Base-by-base conservation (phyloP, 2,113 vertebrate genomes). In the Antechinus flavipes region DNA sequence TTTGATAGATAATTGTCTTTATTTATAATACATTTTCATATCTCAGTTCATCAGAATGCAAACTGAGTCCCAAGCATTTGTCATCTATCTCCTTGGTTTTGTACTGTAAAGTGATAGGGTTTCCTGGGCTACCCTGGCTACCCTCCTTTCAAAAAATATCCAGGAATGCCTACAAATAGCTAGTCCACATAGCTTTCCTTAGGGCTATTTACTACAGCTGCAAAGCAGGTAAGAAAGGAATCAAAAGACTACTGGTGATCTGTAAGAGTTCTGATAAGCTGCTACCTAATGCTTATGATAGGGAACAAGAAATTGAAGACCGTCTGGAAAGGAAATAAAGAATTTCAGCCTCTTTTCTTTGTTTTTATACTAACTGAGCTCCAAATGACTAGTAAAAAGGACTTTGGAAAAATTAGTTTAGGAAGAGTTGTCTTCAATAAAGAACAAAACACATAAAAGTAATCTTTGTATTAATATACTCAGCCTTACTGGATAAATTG, bases 21-120 rank as follows among this genome's bases (percentile, higher is more conserved):
- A 93, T 94, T 93, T 94, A 92, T 93, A 90, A 25, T 54, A n/a
- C 35, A 94, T 91, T 95, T 97, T 95, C 96, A 96, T 97, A 96
- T 97, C 94, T 56, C 94, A 93, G 55, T 68, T 95, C 56, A 58
- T 95, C 25, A 91, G 9, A 92, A 91, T 90, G 53, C 89, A 95
- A 95, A 98, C 76, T 93, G 95, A 22, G 35, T 84, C 14, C 16
- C 5, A 84, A 42, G 16, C 68, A 42, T 84, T 84, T 42, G 68
- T 84, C 42, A 84, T 84, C 7, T 84, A 84, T 23, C 6, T 84
- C 68, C 19, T 84, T 84, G 19, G n/a, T 42, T 84, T 84, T 84
- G 7, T 42, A 42, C n/a, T 22, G 6, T 84, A 84, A 84, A 42
- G 19, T 42, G n/a, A 8, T 84, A 23, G 7, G n/a, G 19, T 84